Conservation (phyloP, 2,888 invertebrate genomes). For the Ophioninae sp. region DNA sequence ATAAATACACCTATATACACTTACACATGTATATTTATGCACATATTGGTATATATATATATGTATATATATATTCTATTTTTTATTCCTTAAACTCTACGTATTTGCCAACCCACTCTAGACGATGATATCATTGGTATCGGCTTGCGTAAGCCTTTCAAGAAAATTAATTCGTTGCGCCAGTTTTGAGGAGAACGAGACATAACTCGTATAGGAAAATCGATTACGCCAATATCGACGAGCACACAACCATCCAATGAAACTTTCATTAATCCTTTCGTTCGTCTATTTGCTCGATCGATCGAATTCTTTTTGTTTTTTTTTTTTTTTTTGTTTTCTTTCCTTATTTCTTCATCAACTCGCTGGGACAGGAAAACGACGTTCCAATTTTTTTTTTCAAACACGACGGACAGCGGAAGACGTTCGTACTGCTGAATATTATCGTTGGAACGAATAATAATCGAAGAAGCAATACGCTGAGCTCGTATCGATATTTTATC, state of each 20-base stretch:
- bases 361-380: too few relatives aligned
- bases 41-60: background rate
- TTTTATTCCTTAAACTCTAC: background rate
- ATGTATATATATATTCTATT: background rate
- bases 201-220: background rate
- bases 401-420: background rate
- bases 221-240: slow-evolving; percentile 12
- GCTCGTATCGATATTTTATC: slow-evolving; percentile 9
- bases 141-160: slow-evolving; percentile 44
- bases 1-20: background rate
- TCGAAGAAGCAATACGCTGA: background rate
- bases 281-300: slow-evolving; percentile 38
- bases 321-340: background rate
- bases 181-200: slow-evolving; percentile 6
- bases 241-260: background rate
- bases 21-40: background rate
- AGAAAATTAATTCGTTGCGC: slow-evolving; percentile 22
- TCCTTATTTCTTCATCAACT: background rate
- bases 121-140: slow-evolving; percentile 14
- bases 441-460: background rate
- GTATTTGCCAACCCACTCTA: slow-evolving; percentile 8
- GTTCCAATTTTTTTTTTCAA: too few relatives aligned
- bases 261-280: slow-evolving; percentile 9
- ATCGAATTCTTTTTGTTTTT: slow-evolving; percentile 12
- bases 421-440: background rate